Evolutionary conservation across 2,888 invertebrate genomes (phyloP).

Genomic region (Eupithecia abbreviata): DNA sequence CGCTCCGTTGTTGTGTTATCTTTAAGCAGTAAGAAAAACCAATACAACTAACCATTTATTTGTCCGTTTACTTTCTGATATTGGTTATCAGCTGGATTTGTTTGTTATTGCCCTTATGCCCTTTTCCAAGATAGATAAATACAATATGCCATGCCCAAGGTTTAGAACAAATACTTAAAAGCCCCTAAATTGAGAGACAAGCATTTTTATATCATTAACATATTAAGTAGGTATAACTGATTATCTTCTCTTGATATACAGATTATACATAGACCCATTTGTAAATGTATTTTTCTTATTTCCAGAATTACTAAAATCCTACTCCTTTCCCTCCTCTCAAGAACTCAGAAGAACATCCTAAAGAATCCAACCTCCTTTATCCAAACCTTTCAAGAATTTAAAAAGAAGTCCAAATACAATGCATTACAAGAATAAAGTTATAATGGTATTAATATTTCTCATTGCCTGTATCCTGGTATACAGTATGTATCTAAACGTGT

Average conservation of each 20-base stretch:
- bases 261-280: not conserved
- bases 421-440: slow-evolving; percentile 58
- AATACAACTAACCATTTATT: not conserved
- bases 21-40: not conserved
- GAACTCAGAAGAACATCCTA: not conserved
- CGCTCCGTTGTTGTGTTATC: slow-evolving; percentile 3
- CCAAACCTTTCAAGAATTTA: not conserved
- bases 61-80: slow-evolving; percentile 7
- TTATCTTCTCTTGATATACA: not conserved
- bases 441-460: slow-evolving; percentile 47
- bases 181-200: not conserved
- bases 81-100: slow-evolving; percentile 3
- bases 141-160: not conserved
- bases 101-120: not conserved
- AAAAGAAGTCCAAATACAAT: slow-evolving; percentile 33
- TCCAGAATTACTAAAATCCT: slow-evolving; percentile 30
- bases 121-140: not conserved
- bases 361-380: not conserved
- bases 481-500: slow-evolving; percentile 62
- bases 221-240: not conserved
- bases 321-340: slow-evolving; percentile 28
- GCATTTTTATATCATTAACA: not conserved
- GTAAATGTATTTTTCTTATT: not conserved
- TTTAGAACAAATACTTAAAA: not conserved
- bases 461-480: slow-evolving; percentile 56